Conservation (phyloP, 2,888 invertebrate species). For the Halocaridina rubra region DNA sequence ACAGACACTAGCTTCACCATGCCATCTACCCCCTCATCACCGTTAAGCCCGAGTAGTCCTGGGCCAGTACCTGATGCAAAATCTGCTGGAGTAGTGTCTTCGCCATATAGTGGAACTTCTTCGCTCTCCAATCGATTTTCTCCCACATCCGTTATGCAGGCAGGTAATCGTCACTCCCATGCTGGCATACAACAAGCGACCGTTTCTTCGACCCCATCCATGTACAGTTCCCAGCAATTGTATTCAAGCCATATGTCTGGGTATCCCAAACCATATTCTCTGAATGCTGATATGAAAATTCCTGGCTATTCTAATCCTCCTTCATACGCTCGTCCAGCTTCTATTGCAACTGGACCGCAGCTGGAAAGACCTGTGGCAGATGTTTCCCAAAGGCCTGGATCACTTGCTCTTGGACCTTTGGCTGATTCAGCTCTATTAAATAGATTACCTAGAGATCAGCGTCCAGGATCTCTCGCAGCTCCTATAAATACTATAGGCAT, state of each 20-base stretch:
- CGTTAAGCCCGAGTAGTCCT: neutral
- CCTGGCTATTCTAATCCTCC: neutral
- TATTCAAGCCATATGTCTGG: neutral
- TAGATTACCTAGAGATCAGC: slow-evolving; percentile 35
- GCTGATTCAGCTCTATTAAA: slow-evolving; percentile 42
- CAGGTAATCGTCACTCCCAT: neutral
- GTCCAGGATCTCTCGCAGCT: slow-evolving; percentile 59
- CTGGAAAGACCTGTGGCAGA: neutral
- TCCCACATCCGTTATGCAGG: neutral
- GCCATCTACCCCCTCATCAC: slow-evolving; percentile 45
- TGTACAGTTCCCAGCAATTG: neutral
- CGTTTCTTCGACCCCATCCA: neutral
- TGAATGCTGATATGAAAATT: neutral
- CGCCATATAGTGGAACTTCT: no score
- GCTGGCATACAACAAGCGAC: neutral
- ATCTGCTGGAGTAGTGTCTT: neutral
- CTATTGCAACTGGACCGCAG: slow-evolving; percentile 50
- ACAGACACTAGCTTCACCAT: slow-evolving; percentile 31
- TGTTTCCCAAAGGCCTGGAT: slow-evolving; percentile 46
- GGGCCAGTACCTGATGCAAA: neutral
- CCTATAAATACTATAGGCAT: slow-evolving; percentile 61
- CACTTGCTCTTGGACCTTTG: slow-evolving; percentile 50
- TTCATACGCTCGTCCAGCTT: slow-evolving; percentile 33
- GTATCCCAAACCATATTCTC: neutral
- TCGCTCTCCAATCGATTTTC: neutral